These are phyloP conservation scores for Epinephelus awoara DNA, from an alignment of 2,797 vertebrate species.

Conservation along the genomic window DNA sequence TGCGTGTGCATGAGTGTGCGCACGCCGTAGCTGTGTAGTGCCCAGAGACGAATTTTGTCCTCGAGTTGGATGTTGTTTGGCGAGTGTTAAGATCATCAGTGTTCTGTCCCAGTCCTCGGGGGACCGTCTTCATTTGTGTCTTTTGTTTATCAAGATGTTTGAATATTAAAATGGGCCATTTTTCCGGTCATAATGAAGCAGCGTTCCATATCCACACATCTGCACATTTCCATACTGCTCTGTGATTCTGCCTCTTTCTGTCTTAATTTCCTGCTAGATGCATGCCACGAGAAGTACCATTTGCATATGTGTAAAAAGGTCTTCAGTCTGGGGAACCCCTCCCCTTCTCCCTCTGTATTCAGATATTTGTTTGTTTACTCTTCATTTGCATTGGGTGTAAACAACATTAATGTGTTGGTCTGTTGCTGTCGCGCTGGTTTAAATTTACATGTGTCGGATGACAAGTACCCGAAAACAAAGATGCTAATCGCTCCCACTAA, in stretches of 20 bases:
- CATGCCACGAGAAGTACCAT: constrained; percentile 64
- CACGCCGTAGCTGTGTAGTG: constrained; percentile 44
- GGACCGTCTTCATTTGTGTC: constrained; percentile 71
- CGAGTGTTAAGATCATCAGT: constrained; percentile 69
- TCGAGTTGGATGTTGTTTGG: constrained; percentile 60
- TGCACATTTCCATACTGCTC: constrained; percentile 78
- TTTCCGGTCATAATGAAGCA: constrained; percentile 77
- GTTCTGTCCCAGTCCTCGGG: constrained; percentile 64
- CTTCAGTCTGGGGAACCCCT: constrained; percentile 62
- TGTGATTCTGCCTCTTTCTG: constrained; percentile 68
- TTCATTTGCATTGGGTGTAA: constrained; percentile 79
- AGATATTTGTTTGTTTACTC: constrained; percentile 78
- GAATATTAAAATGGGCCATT: constrained; percentile 78
- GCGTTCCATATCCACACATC: constrained; percentile 76
- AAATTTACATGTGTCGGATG: constrained; percentile 70
- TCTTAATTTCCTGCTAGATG: constrained; percentile 79
- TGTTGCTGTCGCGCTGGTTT: constrained; percentile 61
- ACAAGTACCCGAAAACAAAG: constrained; percentile 68
- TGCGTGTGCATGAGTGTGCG: constrained; percentile 8
- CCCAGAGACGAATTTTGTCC: constrained; percentile 55
- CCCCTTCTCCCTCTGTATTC: constrained; percentile 40
- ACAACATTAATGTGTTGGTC: constrained; percentile 75
- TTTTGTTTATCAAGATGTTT: constrained; percentile 84
- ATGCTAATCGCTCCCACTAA: constrained; percentile 68
- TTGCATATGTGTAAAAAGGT: constrained; percentile 77